Base-by-base conservation (phyloP, 2,888 invertebrate species). In the Catocala nupta region DNA sequence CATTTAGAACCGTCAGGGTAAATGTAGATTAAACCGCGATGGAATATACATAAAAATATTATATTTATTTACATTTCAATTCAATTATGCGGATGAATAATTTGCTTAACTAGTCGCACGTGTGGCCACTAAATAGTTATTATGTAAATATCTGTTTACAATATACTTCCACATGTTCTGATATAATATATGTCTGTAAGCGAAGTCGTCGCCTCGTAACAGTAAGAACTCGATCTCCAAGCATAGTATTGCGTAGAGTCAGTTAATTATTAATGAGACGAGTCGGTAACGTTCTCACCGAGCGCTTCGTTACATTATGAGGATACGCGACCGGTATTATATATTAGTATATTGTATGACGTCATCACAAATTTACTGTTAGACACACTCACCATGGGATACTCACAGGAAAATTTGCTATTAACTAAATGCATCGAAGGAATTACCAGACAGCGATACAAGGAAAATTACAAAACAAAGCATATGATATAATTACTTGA, bases 271-370 rank as follows among this genome's bases (percentile, higher is more conserved):
- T 56, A 60, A 54, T 48, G 25, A 65, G 64, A 70, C 55, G 55
- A 63, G 59, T 53, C 44, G 59, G 55, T 48, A 72, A 52, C 50
- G 59, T 70, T 72, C 59, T 60, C 61, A 70, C 65, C 57, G 65
- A 74, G 66, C 70, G 63, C 62, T 62, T 75, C 71, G 58, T 56
- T 60, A 75, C 71, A 73, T 73, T 73, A 82, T 69, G 78, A 84
- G 83, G 81, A 85, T 83, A 58, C 70, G 74, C 73, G 76, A 70
- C 72, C 73, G 64, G 70, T 69, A 77, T 72, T 64, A 16, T 16
- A 2, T 16, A 16, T 2, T 2, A n/a, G 75, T 74, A 65, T 74
- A 67, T 44, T 47, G 54, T 48, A 64, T 82, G 83, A 84, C 84
- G 83, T 84, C 82, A 83, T 65, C 33, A 34, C 52, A 47, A 59